A percentile compares a stretch with the other conserved stretches of the same genome.
Evolutionary conservation across 2,113 vertebrate genomes (phyloP).

Genomic region (Caretta caretta): DNA sequence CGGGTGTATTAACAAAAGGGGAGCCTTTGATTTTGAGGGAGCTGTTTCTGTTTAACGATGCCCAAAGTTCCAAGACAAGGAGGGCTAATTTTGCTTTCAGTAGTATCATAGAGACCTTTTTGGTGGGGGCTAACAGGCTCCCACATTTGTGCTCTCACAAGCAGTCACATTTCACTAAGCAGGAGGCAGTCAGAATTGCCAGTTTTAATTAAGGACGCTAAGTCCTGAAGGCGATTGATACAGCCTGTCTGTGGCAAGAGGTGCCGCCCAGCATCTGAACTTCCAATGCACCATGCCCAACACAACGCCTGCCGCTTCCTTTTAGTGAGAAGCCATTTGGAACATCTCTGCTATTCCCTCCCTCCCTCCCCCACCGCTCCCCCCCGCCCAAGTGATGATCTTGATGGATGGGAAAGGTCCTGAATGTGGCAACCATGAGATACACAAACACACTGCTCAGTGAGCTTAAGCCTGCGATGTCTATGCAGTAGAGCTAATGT

Average conservation of each 20-base stretch:
- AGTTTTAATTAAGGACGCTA: not conserved
- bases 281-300: not conserved
- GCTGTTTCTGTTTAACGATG: conserved; percentile 24
- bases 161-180: not conserved
- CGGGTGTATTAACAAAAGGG: not conserved
- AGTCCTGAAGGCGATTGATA: not conserved
- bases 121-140: not conserved
- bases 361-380: not conserved
- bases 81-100: not conserved
- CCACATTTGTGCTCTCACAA: not conserved
- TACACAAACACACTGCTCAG: conserved; percentile 23
- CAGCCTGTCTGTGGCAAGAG: not conserved
- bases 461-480: conserved; percentile 15
- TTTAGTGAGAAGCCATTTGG: conserved; percentile 3
- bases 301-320: not conserved
- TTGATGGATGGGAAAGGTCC: conserved; percentile 58
- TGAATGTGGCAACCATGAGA: conserved; percentile 6
- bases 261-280: not conserved
- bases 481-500: conserved; percentile 1
- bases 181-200: not conserved
- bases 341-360: not conserved
- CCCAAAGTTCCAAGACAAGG: conserved; percentile 1
- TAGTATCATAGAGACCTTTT: not conserved
- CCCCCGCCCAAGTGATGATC: not conserved
- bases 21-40: not conserved